phyloP scores from a whole-genome alignment of 1,140 invertebrate species.

The Zophobas morio region DNA sequence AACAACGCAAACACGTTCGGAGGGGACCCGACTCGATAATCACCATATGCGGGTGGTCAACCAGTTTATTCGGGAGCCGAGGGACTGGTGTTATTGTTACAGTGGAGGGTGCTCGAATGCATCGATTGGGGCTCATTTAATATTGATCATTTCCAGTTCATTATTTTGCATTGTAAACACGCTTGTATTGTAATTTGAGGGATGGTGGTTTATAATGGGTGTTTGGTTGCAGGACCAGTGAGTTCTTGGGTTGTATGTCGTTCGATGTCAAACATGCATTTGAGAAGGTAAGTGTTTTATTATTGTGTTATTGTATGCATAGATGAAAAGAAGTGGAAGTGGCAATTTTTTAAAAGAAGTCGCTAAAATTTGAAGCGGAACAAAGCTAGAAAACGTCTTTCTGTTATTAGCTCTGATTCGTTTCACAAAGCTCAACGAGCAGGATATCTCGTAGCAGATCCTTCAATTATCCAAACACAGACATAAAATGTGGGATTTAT shows the following conservation, averaged over 20 bases:
- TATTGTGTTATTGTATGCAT: too few relatives aligned
- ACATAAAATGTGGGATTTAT: too few relatives aligned
- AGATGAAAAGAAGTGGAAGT: too few relatives aligned
- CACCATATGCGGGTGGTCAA: conserved; percentile 42
- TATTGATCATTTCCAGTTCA: conserved; percentile 24
- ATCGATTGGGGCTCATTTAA: conserved; percentile 15
- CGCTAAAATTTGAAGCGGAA: too few relatives aligned
- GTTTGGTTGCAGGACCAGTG: conserved; percentile 78
- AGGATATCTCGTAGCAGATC: too few relatives aligned
- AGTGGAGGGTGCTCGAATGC: conserved; percentile 12
- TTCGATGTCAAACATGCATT: conserved; percentile 80
- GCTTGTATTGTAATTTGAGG: too few relatives aligned
- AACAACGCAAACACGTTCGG: conserved; percentile 38
- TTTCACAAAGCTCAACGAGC: too few relatives aligned
- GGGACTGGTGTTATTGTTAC: conserved; percentile 27
- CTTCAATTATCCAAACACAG: too few relatives aligned
- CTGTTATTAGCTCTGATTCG: too few relatives aligned
- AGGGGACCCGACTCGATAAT: conserved; percentile 8
- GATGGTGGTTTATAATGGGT: not conserved
- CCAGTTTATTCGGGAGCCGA: conserved; percentile 24
- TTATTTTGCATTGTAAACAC: conserved; percentile 5
- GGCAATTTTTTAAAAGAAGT: too few relatives aligned
- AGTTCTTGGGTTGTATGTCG: conserved; percentile 85
- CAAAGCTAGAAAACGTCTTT: too few relatives aligned
- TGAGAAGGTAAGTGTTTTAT: conserved; percentile 66